A percentile compares a stretch with the other conserved stretches of the same genome.
These are phyloP conservation scores for Drosophila ogumai DNA, from an alignment of 1,140 invertebrate genomes.

Conservation along the genomic window DNA sequence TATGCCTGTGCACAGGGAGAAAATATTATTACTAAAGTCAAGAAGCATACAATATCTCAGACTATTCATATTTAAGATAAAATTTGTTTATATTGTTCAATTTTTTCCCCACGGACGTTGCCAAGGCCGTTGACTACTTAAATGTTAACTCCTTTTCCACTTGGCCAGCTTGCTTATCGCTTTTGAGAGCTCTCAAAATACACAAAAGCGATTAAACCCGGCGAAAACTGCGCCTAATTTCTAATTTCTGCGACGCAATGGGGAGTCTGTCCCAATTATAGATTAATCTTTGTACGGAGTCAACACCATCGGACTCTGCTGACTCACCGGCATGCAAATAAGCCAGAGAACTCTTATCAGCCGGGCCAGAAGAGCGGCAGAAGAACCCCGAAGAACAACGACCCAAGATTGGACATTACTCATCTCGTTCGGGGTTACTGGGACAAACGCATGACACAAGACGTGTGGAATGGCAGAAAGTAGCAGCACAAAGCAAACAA, in stretches of 20 bases:
- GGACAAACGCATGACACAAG: slow-evolving; percentile 23
- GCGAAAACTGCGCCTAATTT: slow-evolving; percentile 33
- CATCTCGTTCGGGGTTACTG: slow-evolving; percentile 35
- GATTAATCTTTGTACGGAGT: slow-evolving; percentile 25
- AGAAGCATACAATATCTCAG: not conserved
- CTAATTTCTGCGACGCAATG: slow-evolving; percentile 35
- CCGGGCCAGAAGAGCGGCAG: slow-evolving; percentile 4
- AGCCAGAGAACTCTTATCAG: slow-evolving; percentile 26
- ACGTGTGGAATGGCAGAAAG: slow-evolving; percentile 39
- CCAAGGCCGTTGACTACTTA: slow-evolving; percentile 5
- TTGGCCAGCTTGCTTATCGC: slow-evolving; percentile 29
- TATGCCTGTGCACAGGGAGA: slow-evolving; percentile 5
- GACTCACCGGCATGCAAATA: slow-evolving; percentile 41
- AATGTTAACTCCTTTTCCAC: not conserved
- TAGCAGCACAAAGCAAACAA: slow-evolving; percentile 15
- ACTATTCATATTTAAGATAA: not conserved
- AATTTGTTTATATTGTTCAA: not conserved
- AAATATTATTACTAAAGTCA: not conserved
- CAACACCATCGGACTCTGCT: slow-evolving; percentile 11
- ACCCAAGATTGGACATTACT: slow-evolving; percentile 34
- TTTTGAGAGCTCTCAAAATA: slow-evolving; percentile 21
- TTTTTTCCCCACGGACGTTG: not conserved
- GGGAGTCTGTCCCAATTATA: slow-evolving; percentile 24
- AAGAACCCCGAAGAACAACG: slow-evolving; percentile 14
- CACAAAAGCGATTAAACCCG: slow-evolving; percentile 35